Percentiles rank a stretch among this genome's conserved stretches.
Conservation (phyloP, 2,113 vertebrate genomes). For the Bettongia penicillata region DNA sequence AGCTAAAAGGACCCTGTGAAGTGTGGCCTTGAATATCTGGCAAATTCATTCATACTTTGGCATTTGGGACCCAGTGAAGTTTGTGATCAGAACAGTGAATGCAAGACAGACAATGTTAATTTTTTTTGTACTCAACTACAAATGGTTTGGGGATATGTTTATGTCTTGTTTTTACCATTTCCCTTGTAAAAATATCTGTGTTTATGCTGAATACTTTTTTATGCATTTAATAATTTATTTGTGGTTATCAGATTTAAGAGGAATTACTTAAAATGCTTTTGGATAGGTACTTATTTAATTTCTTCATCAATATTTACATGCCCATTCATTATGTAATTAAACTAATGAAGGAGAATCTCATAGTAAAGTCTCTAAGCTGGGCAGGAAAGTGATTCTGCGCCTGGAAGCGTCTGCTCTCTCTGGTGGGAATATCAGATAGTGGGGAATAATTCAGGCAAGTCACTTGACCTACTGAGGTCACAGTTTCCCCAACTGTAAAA, state of each 20-base stretch:
- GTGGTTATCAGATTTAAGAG: background rate
- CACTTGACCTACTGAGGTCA: background rate
- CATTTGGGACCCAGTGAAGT: background rate
- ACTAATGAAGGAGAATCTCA: background rate
- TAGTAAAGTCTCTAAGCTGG: background rate
- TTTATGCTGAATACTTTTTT: background rate
- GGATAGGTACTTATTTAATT: background rate
- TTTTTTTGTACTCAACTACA: background rate
- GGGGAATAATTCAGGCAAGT: background rate
- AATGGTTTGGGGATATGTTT: background rate
- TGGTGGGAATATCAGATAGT: background rate
- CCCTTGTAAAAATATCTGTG: background rate
- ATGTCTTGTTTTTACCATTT: background rate
- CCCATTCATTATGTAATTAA: background rate
- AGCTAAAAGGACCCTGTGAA: background rate
- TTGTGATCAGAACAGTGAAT: background rate
- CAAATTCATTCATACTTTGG: background rate
- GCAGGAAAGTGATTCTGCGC: background rate
- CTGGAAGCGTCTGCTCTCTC: background rate
- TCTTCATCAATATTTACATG: background rate
- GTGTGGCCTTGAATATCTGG: background rate
- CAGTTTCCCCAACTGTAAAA: background rate
- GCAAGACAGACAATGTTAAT: background rate
- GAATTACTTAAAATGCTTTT: background rate
- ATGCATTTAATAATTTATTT: background rate